These are phyloP conservation scores for Chouioia cunea DNA, from an alignment of 2,888 invertebrate genomes.

Conservation along the genomic window DNA sequence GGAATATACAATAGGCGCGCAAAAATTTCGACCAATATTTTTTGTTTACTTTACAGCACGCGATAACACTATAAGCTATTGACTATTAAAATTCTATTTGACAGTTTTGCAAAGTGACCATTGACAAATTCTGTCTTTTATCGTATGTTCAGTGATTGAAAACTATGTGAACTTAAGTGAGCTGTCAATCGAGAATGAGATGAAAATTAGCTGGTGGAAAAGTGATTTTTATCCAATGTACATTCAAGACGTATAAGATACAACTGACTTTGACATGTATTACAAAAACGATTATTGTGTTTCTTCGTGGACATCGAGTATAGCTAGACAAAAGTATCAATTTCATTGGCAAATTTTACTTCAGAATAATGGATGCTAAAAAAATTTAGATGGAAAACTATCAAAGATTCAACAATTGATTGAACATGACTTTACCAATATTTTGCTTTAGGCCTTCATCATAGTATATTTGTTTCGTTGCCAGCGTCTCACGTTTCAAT, in stretches of 20 bases:
- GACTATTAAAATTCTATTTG: slow-evolving; percentile 37
- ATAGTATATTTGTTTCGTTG: neutral
- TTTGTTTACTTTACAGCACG: slow-evolving; percentile 39
- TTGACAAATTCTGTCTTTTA: neutral
- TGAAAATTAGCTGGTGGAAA: neutral
- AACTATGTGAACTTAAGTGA: too few relatives aligned
- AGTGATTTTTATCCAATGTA: neutral
- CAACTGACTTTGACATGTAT: too few relatives aligned
- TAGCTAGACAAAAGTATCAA: too few relatives aligned
- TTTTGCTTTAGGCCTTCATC: neutral
- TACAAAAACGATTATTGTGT: neutral
- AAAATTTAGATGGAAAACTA: too few relatives aligned
- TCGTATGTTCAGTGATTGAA: too few relatives aligned
- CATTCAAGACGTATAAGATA: too few relatives aligned
- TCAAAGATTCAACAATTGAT: neutral
- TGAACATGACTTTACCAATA: neutral
- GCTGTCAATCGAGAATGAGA: too few relatives aligned
- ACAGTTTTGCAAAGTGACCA: slow-evolving; percentile 20
- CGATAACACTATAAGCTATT: slow-evolving; percentile 19
- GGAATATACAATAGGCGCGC: slow-evolving; percentile 58
- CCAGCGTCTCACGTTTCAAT: neutral
- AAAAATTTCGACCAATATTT: neutral
- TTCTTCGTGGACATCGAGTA: neutral
- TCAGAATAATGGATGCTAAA: too few relatives aligned
- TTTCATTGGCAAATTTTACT: too few relatives aligned